These are phyloP conservation scores for Aphidius colemani DNA, from an alignment of 2,888 invertebrate genomes.

Conservation along the genomic window DNA sequence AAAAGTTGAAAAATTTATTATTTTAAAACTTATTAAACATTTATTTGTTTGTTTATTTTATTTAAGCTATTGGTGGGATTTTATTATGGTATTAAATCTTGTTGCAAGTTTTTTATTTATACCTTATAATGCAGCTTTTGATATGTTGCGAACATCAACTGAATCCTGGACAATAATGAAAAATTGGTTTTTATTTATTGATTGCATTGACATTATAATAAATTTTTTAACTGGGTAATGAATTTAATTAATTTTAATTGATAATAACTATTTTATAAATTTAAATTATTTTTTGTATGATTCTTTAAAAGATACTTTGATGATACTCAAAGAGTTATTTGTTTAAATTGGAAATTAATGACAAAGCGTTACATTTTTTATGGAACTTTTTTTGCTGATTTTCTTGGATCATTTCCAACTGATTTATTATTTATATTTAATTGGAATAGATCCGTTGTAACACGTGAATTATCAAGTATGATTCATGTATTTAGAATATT, in stretches of 20 bases:
- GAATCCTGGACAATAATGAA: slow-evolving; percentile 43
- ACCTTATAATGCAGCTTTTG: slow-evolving; percentile 53
- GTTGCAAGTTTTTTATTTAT: slow-evolving; percentile 43
- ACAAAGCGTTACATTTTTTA: slow-evolving; percentile 39
- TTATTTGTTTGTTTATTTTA: neutral
- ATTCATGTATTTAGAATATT: slow-evolving; percentile 45
- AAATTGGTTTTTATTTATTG: slow-evolving; percentile 45
- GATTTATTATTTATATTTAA: slow-evolving; percentile 45
- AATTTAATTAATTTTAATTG: slow-evolving; percentile 4
- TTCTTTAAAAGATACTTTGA: slow-evolving; percentile 46
- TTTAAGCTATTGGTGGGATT: slow-evolving; percentile 48
- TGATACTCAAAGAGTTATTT: slow-evolving; percentile 40
- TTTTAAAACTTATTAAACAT: neutral
- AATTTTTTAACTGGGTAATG: slow-evolving; percentile 55
- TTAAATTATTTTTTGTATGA: neutral
- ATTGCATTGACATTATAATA: slow-evolving; percentile 50
- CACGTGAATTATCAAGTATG: slow-evolving; percentile 44
- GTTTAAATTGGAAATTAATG: slow-evolving; percentile 43
- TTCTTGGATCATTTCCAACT: slow-evolving; percentile 51
- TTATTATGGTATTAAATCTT: slow-evolving; percentile 49
- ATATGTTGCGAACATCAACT: slow-evolving; percentile 32
- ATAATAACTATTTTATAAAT: neutral
- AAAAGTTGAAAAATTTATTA: no score
- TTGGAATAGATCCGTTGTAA: slow-evolving; percentile 39
- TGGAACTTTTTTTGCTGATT: slow-evolving; percentile 45